Evolutionary conservation across 2,888 invertebrate genomes (phyloP).

Genomic region (Nephrotoma appendiculata): DNA sequence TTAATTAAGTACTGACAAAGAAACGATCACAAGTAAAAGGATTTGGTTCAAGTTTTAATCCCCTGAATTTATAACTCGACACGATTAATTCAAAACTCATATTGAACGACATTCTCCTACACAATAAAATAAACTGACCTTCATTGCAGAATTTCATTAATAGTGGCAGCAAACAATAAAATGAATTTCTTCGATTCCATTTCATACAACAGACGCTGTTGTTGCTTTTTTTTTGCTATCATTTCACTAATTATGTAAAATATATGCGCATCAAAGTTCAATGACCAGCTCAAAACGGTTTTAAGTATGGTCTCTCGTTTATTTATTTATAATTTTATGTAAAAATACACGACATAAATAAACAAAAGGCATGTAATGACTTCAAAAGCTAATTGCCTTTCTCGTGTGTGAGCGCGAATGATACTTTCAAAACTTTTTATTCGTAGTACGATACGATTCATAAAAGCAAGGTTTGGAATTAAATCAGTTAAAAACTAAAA

Average conservation of each 20-base stretch:
- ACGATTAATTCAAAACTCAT: background rate
- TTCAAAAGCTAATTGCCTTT: background rate
- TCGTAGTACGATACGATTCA: no score
- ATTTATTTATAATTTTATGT: background rate
- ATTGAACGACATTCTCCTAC: background rate
- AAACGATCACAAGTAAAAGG: no score
- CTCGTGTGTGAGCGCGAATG: background rate
- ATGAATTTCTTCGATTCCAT: background rate
- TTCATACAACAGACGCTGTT: background rate
- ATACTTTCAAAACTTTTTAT: background rate
- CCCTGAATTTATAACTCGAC: background rate
- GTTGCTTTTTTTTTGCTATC: background rate
- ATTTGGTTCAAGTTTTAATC: no score
- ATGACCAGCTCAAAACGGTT: background rate
- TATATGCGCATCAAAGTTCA: background rate
- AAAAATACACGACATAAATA: background rate
- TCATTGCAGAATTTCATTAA: background rate
- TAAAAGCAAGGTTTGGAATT: background rate
- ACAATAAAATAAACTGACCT: background rate
- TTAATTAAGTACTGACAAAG: no score
- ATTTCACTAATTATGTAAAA: background rate
- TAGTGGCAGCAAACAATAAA: background rate
- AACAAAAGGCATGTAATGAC: background rate
- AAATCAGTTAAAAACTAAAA: background rate
- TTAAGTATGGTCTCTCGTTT: background rate